Base-by-base conservation (phyloP, 2,888 invertebrate genomes). In the Sphecodes monilicornis region DNA sequence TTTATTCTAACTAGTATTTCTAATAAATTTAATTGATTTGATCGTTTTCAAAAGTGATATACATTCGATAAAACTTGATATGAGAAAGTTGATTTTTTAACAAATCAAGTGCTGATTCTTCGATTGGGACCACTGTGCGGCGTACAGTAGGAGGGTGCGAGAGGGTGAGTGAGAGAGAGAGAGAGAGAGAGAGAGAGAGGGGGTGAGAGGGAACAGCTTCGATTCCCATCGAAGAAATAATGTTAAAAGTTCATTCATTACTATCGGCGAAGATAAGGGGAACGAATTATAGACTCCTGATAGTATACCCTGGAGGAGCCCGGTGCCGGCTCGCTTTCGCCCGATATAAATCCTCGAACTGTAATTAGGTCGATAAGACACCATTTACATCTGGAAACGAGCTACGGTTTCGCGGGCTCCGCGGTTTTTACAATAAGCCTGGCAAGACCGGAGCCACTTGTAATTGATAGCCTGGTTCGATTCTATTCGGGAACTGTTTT, bases 241-340 rank as follows among this genome's bases (percentile, higher is more conserved):
- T 86, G 88, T 78, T 90, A 90, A 90, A 89, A 90, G 89, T 90
- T 89, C 89, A 88, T 89, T 88, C 88, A 79, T 90, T 89, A 86
- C 86, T 76, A 85, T 90, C 84, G 84, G 68, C 76, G 60, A 32
- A 86, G 89, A 89, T 89, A 89, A 89, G 88, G 46, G 66, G 66
- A 80, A 86, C 88, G 83, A 90, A 88, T 89, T 89, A 90, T 84
- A 85, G 89, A 90, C 90, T 90, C 54, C 80, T 81, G 89, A 90
- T 89, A 90, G 84, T 90, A 84, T 84, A 82, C 82, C 82, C 85
- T 46, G 72, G 82, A 83, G 80, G 80, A 64, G 85, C 71, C 22
- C 54, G 78, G 70, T 74, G 75, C 43, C 75, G 69, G 76, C 46
- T 85, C 80, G 84, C 79, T 88, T 85, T 79, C 84, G 80, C 86